Evolutionary conservation across 2,888 invertebrate genomes (phyloP).

Genomic region (Teleiodes luculella): DNA sequence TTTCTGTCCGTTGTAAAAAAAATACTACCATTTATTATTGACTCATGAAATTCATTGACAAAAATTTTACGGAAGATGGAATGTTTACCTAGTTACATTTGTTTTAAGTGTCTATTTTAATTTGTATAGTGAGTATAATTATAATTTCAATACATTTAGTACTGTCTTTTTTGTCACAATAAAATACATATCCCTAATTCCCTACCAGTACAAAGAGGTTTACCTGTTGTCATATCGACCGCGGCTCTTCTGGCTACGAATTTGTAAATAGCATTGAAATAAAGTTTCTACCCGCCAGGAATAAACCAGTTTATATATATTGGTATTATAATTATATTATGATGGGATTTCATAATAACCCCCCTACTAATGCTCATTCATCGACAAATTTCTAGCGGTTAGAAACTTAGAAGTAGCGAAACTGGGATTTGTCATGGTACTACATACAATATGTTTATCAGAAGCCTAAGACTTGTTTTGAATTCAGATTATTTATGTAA

Average conservation of each 20-base stretch:
- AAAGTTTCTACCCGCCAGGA: constrained; percentile 29
- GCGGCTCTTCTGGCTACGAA: constrained; percentile 52
- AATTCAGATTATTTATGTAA: constrained; percentile 78
- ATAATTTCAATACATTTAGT: constrained; percentile 25
- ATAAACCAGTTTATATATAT: not conserved
- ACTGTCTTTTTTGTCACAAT: constrained; percentile 37
- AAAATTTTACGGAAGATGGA: constrained; percentile 6
- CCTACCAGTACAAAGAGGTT: constrained; percentile 63
- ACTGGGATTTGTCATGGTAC: constrained; percentile 39
- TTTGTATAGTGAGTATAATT: constrained; percentile 9
- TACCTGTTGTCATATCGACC: constrained; percentile 55
- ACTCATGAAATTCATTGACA: constrained; percentile 4
- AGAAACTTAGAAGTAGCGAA: constrained; percentile 26
- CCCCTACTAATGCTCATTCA: constrained; percentile 1
- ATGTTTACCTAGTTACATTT: constrained; percentile 4
- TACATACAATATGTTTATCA: constrained; percentile 56
- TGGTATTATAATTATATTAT: not conserved
- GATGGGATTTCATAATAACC: not conserved
- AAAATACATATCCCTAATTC: constrained; percentile 63
- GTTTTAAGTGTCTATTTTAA: constrained; percentile 8
- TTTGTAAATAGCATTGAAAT: constrained; percentile 56
- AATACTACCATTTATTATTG: constrained; percentile 7
- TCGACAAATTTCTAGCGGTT: not conserved
- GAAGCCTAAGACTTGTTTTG: constrained; percentile 76
- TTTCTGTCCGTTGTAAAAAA: not conserved